These are phyloP conservation scores for Pelobates cultripes DNA, from an alignment of 2,797 vertebrate species.

Conservation along the genomic window DNA sequence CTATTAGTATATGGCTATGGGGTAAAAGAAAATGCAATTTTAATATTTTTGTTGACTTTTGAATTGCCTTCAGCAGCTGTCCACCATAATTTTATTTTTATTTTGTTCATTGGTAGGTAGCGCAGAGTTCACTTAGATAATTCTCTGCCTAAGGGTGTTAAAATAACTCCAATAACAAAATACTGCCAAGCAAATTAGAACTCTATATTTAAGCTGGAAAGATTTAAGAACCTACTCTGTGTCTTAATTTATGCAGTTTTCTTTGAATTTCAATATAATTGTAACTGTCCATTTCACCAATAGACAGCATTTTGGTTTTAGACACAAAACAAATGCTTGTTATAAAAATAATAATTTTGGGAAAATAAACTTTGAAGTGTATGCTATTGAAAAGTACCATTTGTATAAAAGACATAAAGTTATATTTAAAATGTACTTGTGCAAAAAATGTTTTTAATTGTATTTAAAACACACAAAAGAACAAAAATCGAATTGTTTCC, in stretches of 20 bases:
- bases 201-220: conserved; percentile 7
- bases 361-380: neutral
- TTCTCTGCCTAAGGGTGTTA: conserved; percentile 13
- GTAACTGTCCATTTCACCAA: neutral
- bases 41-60: conserved; percentile 21
- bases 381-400: no score
- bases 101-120: conserved; percentile 34
- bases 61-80: conserved; percentile 23
- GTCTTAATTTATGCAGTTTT: conserved; percentile 2
- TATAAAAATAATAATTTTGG: neutral
- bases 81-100: conserved; percentile 1
- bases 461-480: no score
- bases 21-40: conserved; percentile 14
- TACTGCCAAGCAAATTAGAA: conserved; percentile 21
- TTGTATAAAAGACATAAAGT: no score
- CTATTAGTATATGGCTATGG: conserved; percentile 11
- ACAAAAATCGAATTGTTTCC: no score
- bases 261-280: conserved; percentile 1
- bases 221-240: neutral
- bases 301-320: neutral
- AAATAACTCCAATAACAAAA: conserved; percentile 15
- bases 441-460: no score
- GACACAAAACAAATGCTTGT: neutral
- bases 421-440: no score
- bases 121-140: conserved; percentile 35